Evolutionary conservation across 2,113 vertebrate genomes (phyloP).

Genomic region (Archocentrus centrarchus): DNA sequence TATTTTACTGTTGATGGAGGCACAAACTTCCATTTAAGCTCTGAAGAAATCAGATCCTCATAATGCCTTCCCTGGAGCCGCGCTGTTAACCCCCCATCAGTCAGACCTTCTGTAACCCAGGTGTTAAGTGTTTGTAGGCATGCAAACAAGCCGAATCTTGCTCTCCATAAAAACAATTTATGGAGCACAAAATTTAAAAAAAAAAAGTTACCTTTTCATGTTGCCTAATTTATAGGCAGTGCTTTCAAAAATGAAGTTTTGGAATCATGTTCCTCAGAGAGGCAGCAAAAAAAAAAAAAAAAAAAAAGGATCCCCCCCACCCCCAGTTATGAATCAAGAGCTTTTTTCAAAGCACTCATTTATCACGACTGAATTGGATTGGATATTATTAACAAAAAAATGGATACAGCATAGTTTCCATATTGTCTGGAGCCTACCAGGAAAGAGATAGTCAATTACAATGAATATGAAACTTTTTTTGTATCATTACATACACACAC

Average conservation of each 20-base stretch:
- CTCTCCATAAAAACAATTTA: slow-evolving; percentile 27
- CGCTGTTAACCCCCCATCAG: background rate
- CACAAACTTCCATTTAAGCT: slow-evolving; percentile 22
- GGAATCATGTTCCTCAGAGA: slow-evolving; percentile 40
- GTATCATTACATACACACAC: background rate
- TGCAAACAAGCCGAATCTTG: slow-evolving; percentile 44
- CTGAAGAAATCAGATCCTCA: background rate
- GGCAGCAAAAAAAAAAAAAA: slow-evolving; percentile 12
- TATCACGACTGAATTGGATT: slow-evolving; percentile 4
- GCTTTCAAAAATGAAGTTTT: slow-evolving; percentile 40
- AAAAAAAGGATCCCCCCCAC: background rate
- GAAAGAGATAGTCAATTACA: background rate
- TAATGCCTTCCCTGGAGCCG: background rate
- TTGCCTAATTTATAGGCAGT: slow-evolving; percentile 41
- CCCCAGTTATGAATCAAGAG: slow-evolving; percentile 13
- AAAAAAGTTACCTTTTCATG: slow-evolving; percentile 22
- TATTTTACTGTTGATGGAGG: slow-evolving; percentile 10
- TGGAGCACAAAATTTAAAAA: slow-evolving; percentile 19
- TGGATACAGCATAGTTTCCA: background rate
- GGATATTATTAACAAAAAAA: slow-evolving; percentile 14
- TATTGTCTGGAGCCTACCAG: background rate
- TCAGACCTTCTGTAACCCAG: background rate
- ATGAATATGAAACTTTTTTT: background rate
- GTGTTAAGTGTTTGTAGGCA: slow-evolving; percentile 17
- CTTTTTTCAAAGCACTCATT: background rate